Percentiles rank a stretch among this genome's conserved stretches.
phyloP scores from a whole-genome alignment of 2,113 vertebrate species.

The Chascanopsetta lugubris region DNA sequence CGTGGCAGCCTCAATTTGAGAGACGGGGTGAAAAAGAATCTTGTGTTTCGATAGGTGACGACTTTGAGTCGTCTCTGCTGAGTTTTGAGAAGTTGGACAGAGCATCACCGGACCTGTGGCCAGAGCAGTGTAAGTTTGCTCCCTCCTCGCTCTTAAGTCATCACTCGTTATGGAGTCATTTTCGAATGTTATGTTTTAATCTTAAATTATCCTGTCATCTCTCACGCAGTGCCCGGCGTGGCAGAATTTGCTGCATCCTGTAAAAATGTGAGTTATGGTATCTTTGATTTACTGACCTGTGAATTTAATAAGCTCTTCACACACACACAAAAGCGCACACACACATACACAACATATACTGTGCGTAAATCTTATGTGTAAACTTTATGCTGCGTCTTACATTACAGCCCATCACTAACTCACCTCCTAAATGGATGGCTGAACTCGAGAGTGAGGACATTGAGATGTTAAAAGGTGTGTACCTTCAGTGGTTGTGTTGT shows the following conservation, averaged over 20 bases:
- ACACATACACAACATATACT: too few species aligned
- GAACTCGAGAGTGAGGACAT: constrained; percentile 97
- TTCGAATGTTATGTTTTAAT: constrained; percentile 16
- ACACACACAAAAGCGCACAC: neutral
- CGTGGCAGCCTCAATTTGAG: too few species aligned
- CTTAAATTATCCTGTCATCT: constrained; percentile 24
- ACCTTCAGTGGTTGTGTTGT: neutral
- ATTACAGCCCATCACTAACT: constrained; percentile 91
- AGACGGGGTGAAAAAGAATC: neutral
- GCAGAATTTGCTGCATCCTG: constrained; percentile 97
- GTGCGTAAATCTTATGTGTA: constrained; percentile 11
- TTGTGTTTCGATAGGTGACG: constrained; percentile 79
- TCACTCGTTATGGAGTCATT: neutral
- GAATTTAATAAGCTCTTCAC: constrained; percentile 2
- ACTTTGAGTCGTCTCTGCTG: constrained; percentile 93
- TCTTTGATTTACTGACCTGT: constrained; percentile 31
- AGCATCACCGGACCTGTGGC: constrained; percentile 97
- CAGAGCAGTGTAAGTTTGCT: constrained; percentile 90
- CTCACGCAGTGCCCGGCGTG: constrained; percentile 91
- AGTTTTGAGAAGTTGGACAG: constrained; percentile 98
- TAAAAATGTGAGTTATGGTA: constrained; percentile 91
- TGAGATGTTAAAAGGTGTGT: constrained; percentile 95
- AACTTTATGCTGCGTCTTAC: constrained; percentile 36
- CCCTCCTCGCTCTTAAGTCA: neutral
- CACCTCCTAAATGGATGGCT: constrained; percentile 98